Evolutionary conservation across 2,888 invertebrate species (phyloP), one percentile per base, ranked within the genome.

Genomic region (Kuschelorhynchus macadamiae): DNA sequence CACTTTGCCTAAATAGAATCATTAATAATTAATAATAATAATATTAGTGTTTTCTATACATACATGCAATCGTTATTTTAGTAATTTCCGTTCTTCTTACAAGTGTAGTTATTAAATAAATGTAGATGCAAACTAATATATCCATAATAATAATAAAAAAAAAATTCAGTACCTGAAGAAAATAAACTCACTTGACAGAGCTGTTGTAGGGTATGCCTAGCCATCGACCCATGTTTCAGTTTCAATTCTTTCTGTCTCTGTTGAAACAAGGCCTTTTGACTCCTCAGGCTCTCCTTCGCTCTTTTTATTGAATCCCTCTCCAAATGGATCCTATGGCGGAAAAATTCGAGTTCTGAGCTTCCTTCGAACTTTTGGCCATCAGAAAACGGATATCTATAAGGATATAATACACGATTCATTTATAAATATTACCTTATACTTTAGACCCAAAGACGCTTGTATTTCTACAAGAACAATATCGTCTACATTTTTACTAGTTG

Each of bases 261-360:
- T 18, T 90, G 86, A 56, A 93, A 88, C 47, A 89, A 88, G 41
- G 88, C 89, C 61, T 90, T 87, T 65, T 93, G 89, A 1, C 89
- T 87, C 39, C 89, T 86, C 67, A 94, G 81, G 52, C 90, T 92
- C 68, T 92, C 92, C 73, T 92, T 89, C n/a, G 93, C 93, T 1
- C 93, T 86, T n/a, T 92, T 87, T 80, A 94, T 92, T 16, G 93
- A 92, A 77, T 94, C 94, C 4, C 93, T 84, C 79, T 94, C 94
- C 39, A 94, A 85, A 73, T 93, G 88, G 50, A 94, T 92, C 55
- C 94, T 89, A 79, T 94, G 93, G 47, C 93, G 88, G 76, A 94
- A 93, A 85, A 94, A 94, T 81, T 94, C 94, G 56, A 94, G 81
- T 78, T 94, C 94, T 16, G 93, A 89, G 52, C 87, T 86, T 18